These are phyloP conservation scores for Heterodera schachtii DNA, from an alignment of 1,140 invertebrate genomes.

Conservation along the genomic window DNA sequence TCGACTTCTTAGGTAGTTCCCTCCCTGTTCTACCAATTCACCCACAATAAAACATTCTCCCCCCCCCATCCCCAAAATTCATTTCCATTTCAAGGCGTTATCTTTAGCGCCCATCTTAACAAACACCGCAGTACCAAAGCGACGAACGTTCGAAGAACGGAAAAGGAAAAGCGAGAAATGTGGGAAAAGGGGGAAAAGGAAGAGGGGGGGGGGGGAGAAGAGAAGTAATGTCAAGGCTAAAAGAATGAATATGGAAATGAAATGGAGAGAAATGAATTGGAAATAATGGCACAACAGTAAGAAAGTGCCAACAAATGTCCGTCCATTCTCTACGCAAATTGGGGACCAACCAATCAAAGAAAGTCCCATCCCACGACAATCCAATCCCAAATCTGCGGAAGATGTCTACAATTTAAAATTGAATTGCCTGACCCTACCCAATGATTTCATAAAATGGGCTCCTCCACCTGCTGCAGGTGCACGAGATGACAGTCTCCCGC, in stretches of 20 bases:
- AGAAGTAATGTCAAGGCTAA: not conserved
- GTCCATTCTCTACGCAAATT: no score
- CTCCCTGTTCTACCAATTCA: no score
- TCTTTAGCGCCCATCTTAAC: not conserved
- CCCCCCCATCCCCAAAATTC: not conserved
- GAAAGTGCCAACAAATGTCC: no score
- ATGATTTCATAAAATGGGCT: no score
- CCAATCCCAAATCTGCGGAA: no score
- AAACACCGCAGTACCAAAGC: not conserved
- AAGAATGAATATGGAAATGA: not conserved
- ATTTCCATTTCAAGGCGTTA: not conserved
- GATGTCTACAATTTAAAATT: not conserved
- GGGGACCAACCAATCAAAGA: no score
- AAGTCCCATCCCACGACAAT: no score
- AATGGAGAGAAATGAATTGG: not conserved
- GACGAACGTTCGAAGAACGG: not conserved
- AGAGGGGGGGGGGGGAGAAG: no score
- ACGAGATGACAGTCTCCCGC: slow-evolving; percentile 2
- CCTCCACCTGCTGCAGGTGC: not conserved
- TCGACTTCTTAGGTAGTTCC: no score
- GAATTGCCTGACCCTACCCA: not conserved
- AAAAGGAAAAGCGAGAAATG: not conserved
- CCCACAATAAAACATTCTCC: no score
- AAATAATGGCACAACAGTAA: no score
- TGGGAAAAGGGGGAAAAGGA: not conserved